Evolutionary conservation across 2,888 invertebrate genomes (phyloP).

Genomic region (Xestobium rufovillosum): DNA sequence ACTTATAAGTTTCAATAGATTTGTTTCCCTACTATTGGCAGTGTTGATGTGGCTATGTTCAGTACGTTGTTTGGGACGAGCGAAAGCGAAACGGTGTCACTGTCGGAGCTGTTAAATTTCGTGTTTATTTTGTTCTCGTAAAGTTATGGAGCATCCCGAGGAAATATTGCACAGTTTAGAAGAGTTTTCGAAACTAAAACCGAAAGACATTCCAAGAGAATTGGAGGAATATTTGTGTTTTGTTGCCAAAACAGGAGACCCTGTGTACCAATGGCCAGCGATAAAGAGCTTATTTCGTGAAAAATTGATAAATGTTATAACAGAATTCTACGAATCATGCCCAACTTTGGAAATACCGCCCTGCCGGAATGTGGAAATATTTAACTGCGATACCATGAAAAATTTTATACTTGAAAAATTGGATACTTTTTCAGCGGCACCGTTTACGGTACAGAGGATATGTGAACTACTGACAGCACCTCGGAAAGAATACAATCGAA

Average conservation of each 20-base stretch:
- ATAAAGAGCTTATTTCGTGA: constrained; percentile 82
- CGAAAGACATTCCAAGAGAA: constrained; percentile 78
- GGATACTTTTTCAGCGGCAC: constrained; percentile 80
- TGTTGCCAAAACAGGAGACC: constrained; percentile 91
- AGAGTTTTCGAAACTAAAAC: constrained; percentile 68
- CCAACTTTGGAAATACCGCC: constrained; percentile 70
- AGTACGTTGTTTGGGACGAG: constrained; percentile 1
- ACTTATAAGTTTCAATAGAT: no score
- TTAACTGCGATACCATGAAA: constrained; percentile 85
- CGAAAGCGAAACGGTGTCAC: no score
- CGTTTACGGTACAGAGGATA: constrained; percentile 92
- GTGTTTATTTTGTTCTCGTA: constrained; percentile 1
- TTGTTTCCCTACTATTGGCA: no score
- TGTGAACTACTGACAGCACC: constrained; percentile 90
- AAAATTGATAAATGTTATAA: constrained; percentile 79
- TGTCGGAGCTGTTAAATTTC: no score
- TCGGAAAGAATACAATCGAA: constrained; percentile 86
- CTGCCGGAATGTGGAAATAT: constrained; percentile 85
- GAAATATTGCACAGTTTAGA: constrained; percentile 77
- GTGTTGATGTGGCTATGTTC: no score
- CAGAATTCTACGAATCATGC: constrained; percentile 77
- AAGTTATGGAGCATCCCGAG: constrained; percentile 74
- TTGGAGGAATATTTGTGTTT: constrained; percentile 83
- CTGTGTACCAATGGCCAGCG: constrained; percentile 85
- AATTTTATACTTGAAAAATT: constrained; percentile 71